These are phyloP conservation scores for Halichondria panicea DNA, from an alignment of 37 sponge, comb jelly and placozoan species.

Conservation along the genomic window DNA sequence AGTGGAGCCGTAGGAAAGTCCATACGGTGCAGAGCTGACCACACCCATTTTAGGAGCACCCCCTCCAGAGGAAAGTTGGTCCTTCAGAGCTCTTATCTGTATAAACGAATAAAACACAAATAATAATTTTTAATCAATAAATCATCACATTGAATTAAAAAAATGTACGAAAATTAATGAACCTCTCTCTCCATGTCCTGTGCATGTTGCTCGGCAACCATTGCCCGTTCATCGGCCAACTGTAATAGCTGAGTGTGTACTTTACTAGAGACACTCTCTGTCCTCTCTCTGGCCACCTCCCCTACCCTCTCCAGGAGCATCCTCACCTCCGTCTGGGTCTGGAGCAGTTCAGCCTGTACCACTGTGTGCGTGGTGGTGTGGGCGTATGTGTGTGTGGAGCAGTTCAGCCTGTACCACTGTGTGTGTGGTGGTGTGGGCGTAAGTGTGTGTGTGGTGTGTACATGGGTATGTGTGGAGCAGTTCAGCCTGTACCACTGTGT, in stretches of 20 bases:
- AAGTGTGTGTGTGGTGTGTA: too few species aligned
- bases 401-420: too few species aligned
- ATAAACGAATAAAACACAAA: background rate
- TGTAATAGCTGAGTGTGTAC: slow-evolving; percentile 74
- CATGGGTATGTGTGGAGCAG: too few species aligned
- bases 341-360: slow-evolving; percentile 70
- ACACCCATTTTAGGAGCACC: too few species aligned
- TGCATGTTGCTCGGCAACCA: slow-evolving; percentile 47
- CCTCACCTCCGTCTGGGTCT: slow-evolving; percentile 71
- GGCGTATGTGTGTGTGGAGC: too few species aligned
- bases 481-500: too few species aligned
- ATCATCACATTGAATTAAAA: too few species aligned
- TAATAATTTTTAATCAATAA: too few species aligned
- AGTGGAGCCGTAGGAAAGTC: too few species aligned
- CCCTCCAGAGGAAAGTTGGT: background rate
- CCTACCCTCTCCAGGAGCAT: slow-evolving; percentile 61
- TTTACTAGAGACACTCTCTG: slow-evolving; percentile 73
- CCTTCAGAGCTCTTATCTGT: background rate
- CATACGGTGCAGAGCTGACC: too few species aligned
- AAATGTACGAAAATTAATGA: too few species aligned
- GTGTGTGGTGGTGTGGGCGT: too few species aligned
- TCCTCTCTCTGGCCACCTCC: slow-evolving; percentile 58
- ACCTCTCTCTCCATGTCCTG: slow-evolving; percentile 68
- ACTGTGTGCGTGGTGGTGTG: slow-evolving; percentile 30
- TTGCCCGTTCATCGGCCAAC: slow-evolving; percentile 72